Evolutionary conservation across 2,888 invertebrate genomes (phyloP), one percentile per base, ranked within the genome.

Genomic region (Apodemia zela): DNA sequence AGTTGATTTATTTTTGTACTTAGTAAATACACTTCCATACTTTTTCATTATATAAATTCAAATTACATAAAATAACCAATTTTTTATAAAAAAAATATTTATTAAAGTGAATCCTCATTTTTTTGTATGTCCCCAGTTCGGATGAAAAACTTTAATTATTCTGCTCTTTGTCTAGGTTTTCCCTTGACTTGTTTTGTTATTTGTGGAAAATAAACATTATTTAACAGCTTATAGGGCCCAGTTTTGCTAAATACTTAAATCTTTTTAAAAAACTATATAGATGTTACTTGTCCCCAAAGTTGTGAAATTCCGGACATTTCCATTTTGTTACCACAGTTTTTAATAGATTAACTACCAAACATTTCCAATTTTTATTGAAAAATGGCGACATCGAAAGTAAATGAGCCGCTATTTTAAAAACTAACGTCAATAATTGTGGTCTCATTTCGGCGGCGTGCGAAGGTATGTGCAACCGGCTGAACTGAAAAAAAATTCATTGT

Each of bases 191-290:
- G 45, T 45, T 45, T 45, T 45, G 45, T 45, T 13, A 45, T 15
- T 15, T 45, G 45, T 13, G 45, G 45, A 45, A 45, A 45, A 45
- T 45, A 15, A 45, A 45, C 13, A 45, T 45, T 45, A n/a, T n/a
- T n/a, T 45, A 45, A 45, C 45, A 45, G 5, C 45, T 15, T 1
- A 45, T 45, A 45, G 45, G 45, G 5, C 15, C 45, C 45, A 45
- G 45, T 45, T 45, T 45, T 45, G n/a, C n/a, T n/a, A 45, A 45
- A 45, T 45, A 45, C n/a, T 45, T n/a, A 45, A 45, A 45, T n/a
- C 15, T 47, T 7, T 47, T 17, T 17, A 47, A 47, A 17, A 47
- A 17, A 47, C 7, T 17, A 47, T 47, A 17, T 47, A n/a, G 13
- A 47, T 17, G 8, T 47, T 47, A 17, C 47, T 38, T 38, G 38